These are phyloP conservation scores for Xestia ashworthii DNA, from an alignment of 2,888 invertebrate genomes.

Conservation along the genomic window DNA sequence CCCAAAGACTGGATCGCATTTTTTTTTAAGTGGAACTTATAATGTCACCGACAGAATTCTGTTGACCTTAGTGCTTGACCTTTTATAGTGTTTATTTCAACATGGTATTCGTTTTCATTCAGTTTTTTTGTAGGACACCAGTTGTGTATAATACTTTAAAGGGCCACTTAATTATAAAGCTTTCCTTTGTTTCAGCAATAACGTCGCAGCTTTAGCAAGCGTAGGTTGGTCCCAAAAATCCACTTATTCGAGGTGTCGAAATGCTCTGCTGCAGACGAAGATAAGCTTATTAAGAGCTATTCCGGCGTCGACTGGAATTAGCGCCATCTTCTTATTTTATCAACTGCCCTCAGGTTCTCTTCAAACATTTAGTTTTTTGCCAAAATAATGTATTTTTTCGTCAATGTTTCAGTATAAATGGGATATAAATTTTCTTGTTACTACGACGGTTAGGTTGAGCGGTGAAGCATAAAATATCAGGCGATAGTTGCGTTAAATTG, in stretches of 20 bases:
- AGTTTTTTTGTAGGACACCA: not conserved
- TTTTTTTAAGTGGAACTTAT: not conserved
- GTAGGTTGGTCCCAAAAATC: conserved; percentile 39
- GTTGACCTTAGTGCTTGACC: not conserved
- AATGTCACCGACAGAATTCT: conserved; percentile 7
- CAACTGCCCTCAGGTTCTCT: conserved; percentile 44
- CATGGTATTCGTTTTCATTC: no score
- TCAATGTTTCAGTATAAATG: conserved; percentile 30
- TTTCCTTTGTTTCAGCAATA: conserved; percentile 25
- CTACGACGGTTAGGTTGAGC: conserved; percentile 14
- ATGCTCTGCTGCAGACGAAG: conserved; percentile 64
- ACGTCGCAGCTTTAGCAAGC: conserved; percentile 9
- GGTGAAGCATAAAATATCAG: conserved; percentile 48
- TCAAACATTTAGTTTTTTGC: conserved; percentile 12
- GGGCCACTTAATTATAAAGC: conserved; percentile 9
- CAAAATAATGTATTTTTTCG: conserved; percentile 16
- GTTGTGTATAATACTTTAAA: not conserved
- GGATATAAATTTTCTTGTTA: conserved; percentile 38
- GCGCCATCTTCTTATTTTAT: conserved; percentile 59
- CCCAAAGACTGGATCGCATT: no score
- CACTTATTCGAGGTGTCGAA: conserved; percentile 59
- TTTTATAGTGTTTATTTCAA: not conserved
- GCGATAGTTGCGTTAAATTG: conserved; percentile 34
- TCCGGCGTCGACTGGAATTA: conserved; percentile 61
- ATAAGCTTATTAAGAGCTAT: conserved; percentile 70